Conservation (phyloP, 2,888 invertebrate species). For the Chloroclystis v-ata region DNA sequence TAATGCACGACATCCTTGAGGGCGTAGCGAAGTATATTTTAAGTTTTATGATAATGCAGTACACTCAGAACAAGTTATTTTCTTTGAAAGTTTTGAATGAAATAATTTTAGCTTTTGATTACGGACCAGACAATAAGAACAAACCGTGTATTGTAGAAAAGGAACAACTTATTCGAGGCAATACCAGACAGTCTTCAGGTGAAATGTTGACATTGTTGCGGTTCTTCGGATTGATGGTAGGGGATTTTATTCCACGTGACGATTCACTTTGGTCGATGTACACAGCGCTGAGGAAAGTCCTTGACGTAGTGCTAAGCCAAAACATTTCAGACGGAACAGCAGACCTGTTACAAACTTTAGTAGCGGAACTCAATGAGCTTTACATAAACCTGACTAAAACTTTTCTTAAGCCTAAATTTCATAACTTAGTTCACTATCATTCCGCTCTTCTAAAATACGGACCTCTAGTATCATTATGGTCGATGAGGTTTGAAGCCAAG, state of each 20-base stretch:
- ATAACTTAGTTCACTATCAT: background rate
- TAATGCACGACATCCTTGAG: slow-evolving; percentile 23
- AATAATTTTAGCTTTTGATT: background rate
- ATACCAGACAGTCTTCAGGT: background rate
- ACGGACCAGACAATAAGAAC: background rate
- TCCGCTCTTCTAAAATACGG: background rate
- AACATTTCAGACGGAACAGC: background rate
- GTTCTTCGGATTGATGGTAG: background rate
- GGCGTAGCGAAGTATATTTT: slow-evolving; percentile 7
- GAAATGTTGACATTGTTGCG: background rate
- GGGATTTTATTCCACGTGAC: background rate
- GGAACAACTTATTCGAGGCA: background rate
- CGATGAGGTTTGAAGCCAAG: background rate
- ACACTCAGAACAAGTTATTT: background rate
- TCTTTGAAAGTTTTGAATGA: background rate
- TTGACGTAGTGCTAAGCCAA: background rate
- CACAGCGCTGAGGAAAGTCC: background rate
- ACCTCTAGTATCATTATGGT: background rate
- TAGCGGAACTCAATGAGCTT: background rate
- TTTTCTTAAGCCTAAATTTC: background rate
- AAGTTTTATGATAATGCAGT: background rate
- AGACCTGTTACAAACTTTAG: background rate
- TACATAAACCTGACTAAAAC: background rate
- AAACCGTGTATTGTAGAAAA: background rate
- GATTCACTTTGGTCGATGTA: background rate